A percentile compares a stretch with the other conserved stretches of the same genome.
phyloP scores from a whole-genome alignment of 2,797 vertebrate genomes.

The Lerista edwardsae region DNA sequence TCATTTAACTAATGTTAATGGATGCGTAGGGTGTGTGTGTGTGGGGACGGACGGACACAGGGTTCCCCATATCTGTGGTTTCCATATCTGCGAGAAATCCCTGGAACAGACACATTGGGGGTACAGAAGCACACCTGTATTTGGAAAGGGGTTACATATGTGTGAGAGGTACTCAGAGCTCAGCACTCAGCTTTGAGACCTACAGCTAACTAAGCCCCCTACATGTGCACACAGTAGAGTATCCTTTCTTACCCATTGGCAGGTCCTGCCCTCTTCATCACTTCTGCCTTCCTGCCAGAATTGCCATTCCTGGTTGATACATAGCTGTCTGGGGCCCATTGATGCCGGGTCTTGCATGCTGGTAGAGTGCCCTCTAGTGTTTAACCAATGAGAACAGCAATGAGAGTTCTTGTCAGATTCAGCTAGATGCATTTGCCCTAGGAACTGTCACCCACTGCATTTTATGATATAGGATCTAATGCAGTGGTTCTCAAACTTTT shows the following conservation, averaged over 20 bases:
- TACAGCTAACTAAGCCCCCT: not conserved
- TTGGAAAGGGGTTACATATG: not conserved
- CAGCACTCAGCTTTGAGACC: not conserved
- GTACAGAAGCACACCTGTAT: too few species aligned
- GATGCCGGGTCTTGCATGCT: not conserved
- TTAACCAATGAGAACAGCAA: not conserved
- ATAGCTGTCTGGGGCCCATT: not conserved
- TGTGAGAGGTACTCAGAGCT: not conserved
- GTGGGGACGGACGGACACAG: too few species aligned
- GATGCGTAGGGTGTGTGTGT: too few species aligned
- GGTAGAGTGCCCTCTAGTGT: conserved; percentile 1
- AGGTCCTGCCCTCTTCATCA: not conserved
- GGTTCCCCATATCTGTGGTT: too few species aligned
- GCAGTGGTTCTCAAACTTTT: too few species aligned
- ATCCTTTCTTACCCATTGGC: not conserved
- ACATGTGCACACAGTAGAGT: not conserved
- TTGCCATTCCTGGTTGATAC: not conserved
- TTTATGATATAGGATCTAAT: too few species aligned
- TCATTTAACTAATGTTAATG: too few species aligned
- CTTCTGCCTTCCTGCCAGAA: not conserved
- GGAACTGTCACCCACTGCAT: too few species aligned
- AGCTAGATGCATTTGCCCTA: too few species aligned
- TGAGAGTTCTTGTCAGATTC: not conserved
- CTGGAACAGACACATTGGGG: too few species aligned
- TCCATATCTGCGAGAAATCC: too few species aligned